Base-by-base conservation (phyloP, 2,888 invertebrate genomes). In the Spilosoma lubricipeda region DNA sequence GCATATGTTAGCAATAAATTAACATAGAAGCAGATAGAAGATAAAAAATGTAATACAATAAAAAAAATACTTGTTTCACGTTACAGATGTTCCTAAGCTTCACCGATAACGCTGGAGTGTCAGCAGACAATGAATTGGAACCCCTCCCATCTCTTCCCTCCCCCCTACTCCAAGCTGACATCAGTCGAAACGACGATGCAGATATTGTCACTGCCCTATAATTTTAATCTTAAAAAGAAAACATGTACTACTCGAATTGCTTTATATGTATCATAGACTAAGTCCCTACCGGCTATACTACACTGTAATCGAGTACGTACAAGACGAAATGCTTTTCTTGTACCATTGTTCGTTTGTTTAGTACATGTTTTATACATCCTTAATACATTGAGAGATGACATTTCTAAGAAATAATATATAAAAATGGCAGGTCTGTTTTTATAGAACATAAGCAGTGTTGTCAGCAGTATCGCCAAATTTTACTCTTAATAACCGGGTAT, bases 21-120 rank as follows among this genome's bases (percentile, higher is more conserved):
- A n/a, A n/a, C n/a, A n/a, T n/a, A n/a, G n/a, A n/a, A n/a, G n/a
- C n/a, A n/a, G n/a, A n/a, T n/a, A n/a, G n/a, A n/a, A n/a, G n/a
- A n/a, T n/a, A n/a, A n/a, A n/a, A n/a, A n/a, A n/a, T n/a, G n/a
- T n/a, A n/a, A n/a, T n/a, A n/a, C n/a, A n/a, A n/a, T n/a, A n/a
- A n/a, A n/a, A n/a, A n/a, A n/a, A n/a, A n/a, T n/a, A n/a, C n/a
- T n/a, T n/a, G n/a, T n/a, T n/a, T 56, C 23, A 30, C 67, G 0
- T 63, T 72, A 0, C 91, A 95, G 95, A 95, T 95, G 94, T 95
- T 95, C 91, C 90, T 94, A 78, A 93, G 89, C 77, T 92, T 92
- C 83, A 87, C 91, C 2, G 92, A 90, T 75, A 86, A 86, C 69
- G 71, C 81, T 0, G 81, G 79, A 5, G 75, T 83, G 18, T 82